Percentiles rank a stretch among this genome's conserved stretches.
Conservation (phyloP, 1,140 invertebrate genomes). For the Drosophila teissieri region DNA sequence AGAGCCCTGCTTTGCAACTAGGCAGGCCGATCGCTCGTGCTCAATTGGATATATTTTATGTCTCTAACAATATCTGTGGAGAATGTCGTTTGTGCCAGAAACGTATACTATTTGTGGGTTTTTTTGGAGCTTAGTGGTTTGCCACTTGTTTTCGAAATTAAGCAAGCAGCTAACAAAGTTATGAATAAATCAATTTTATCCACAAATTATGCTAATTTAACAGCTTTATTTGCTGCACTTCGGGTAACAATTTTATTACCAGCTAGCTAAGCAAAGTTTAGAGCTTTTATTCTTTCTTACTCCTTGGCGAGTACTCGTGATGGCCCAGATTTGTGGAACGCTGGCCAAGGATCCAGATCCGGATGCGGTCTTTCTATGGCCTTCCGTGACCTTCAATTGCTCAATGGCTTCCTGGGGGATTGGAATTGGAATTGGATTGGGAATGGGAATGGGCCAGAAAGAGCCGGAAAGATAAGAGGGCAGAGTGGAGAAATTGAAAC, state of each 20-base stretch:
- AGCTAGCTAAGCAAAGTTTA: conserved; percentile 9
- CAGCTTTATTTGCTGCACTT: neutral
- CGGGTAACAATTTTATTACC: conserved; percentile 7
- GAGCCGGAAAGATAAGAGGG: conserved; percentile 59
- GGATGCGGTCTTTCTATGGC: neutral
- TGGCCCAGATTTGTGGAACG: conserved; percentile 31
- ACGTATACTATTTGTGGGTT: neutral
- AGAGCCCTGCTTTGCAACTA: conserved; percentile 22
- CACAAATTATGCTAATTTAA: conserved; percentile 11
- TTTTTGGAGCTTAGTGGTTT: conserved; percentile 5
- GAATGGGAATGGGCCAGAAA: neutral
- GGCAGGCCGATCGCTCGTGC: conserved; percentile 1
- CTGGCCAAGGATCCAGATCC: conserved; percentile 20
- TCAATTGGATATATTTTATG: neutral
- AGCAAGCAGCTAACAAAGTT: neutral
- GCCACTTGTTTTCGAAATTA: conserved; percentile 11
- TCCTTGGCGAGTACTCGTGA: neutral
- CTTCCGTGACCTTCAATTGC: conserved; percentile 27
- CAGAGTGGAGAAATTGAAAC: conserved; percentile 49
- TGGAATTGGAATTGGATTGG: neutral
- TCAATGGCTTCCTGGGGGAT: conserved; percentile 27
- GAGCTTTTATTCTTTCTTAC: neutral
- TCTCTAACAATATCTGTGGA: neutral
- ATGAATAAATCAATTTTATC: neutral
- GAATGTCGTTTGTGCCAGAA: neutral